Evolutionary conservation across 1,140 invertebrate genomes (phyloP), one percentile per base, ranked within the genome.

Genomic region (Pissodes strobi): DNA sequence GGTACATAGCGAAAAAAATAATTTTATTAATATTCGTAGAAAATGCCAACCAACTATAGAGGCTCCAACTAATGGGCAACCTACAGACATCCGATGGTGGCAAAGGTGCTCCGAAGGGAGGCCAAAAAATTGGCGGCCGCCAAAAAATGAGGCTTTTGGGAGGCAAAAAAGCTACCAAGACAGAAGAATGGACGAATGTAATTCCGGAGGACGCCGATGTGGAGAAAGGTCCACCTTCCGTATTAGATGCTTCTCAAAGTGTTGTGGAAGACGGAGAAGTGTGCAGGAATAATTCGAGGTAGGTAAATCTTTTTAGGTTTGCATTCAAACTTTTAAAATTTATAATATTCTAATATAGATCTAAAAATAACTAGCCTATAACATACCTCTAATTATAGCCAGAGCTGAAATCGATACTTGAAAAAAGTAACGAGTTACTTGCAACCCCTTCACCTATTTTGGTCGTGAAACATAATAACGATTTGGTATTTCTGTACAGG

Each of bases 141-240:
- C 43, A 57, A 43, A 64, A 64, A 57, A 56, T 63, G 30, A 15
- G 55, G n/a, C 22, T 64, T 13, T 18, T 64, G 30, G 62, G 62
- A 3, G 62, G 62, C 12, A 63, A 63, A 30, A 64, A 57, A 18
- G 22, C 10, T 9, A 12, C 39, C 13, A 64, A 64, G 37, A 49
- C 41, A 2, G 53, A 57, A 19, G 62, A 64, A 18, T 57, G 53
- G 53, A 41, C 22, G 2, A 43, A n/a, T 13, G 53, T 57, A 18
- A 30, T 64, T 10, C 52, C 53, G 9, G 52, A 51, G 9, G 22
- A 23, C 6, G 13, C 8, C 13, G 53, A 48, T 0, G 21, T 15
- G 13, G 17, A 38, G 8, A 38, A 25, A 13, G 8, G 15, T 8
- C 12, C 9, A 52, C 46, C n/a, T 18, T 2, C 25, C 0, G 25